Evolutionary conservation across 2,888 invertebrate genomes (phyloP), one percentile per base, ranked within the genome.

Genomic region (Gandaritis pyraliata): DNA sequence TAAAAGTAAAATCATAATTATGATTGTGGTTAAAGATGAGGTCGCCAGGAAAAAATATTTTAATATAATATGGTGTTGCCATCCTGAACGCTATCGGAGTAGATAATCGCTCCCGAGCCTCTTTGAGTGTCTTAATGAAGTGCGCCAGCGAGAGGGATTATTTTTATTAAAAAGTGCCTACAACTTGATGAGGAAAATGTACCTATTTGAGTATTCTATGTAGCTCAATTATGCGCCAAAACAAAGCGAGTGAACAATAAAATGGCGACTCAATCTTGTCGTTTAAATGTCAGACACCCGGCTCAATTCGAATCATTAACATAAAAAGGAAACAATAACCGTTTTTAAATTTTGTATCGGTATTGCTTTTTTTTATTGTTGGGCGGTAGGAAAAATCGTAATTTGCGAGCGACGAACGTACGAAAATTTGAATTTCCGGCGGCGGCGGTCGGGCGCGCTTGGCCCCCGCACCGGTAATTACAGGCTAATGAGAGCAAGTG

Each of bases 291-390:
- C 78, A 83, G 83, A 82, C 84, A 82, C 81, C 83, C 84, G 84
- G 82, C 87, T 86, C 86, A 88, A 88, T 87, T 85, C 85, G 80
- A 84, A 81, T 76, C 88, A 91, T 90, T 90, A 90, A 83, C 88
- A 90, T 91, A 90, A 92, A 91, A 89, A 87, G 85, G 85, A 86
- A 89, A 92, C 89, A 90, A 89, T 90, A 91, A 90, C 88, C 88
- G 82, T 91, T 90, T 69, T 88, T 87, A 90, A 90, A 88, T 87
- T 80, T 87, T 83, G 86, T 82, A 86, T 83, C 81, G 83, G 82
- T 78, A 80, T 83, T 83, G 82, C 82, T 78, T 74, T 86, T n/a
- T 87, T 89, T 88, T 88, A 88, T 87, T 87, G 85, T 80, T 82
- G 78, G 72, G 58, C 50, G 52, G 57, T 53, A 55, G 60, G 18